Base-by-base conservation (phyloP, 1,140 invertebrate species). In the Bradynema listronoti region DNA sequence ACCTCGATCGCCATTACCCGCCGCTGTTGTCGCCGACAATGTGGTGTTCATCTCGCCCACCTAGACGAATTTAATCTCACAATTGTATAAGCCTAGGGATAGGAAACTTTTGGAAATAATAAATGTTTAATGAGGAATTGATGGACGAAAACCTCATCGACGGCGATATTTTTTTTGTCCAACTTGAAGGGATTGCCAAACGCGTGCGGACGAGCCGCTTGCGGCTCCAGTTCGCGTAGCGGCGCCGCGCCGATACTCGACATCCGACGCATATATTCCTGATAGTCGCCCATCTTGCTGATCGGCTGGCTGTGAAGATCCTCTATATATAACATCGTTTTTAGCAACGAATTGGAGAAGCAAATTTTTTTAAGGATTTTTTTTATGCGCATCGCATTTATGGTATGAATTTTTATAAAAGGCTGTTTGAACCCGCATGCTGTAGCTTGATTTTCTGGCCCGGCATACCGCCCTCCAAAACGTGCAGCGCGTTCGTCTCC, bases 361-460 rank as follows among this genome's bases (percentile, higher is more conserved):
- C 16, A 58, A 69, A 63, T n/a, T n/a, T n/a, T n/a, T n/a, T n/a
- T n/a, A n/a, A n/a, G n/a, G n/a, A n/a, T n/a, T n/a, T n/a, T n/a
- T 25, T 41, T 34, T 53, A 9, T 61, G 9, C 22, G 5, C 14
- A 14, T 25, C 9, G n/a, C n/a, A n/a, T n/a, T n/a, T 19, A 47
- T 30, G 27, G 14, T 36, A 14, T 19, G 11, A 33, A 4, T 1
- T 9, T 56, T 19, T 11, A 4, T n/a, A 22, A 41, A 11, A 27
- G 1, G 27, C 27, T 41, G 16, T 11, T 1, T 64, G 61, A 69
- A 84, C 84, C 83, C 73, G 91, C 88, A 78, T 91, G 88, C 54
- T 90, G 83, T 34, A 91, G 78, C 68, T 86, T 86, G 34, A 78
- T 66, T 19, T 62, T 55, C 24, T 60, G 36, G 2, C 73, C 73